phyloP scores from a whole-genome alignment of 2,888 invertebrate species.

The Teleogryllus oceanicus region DNA sequence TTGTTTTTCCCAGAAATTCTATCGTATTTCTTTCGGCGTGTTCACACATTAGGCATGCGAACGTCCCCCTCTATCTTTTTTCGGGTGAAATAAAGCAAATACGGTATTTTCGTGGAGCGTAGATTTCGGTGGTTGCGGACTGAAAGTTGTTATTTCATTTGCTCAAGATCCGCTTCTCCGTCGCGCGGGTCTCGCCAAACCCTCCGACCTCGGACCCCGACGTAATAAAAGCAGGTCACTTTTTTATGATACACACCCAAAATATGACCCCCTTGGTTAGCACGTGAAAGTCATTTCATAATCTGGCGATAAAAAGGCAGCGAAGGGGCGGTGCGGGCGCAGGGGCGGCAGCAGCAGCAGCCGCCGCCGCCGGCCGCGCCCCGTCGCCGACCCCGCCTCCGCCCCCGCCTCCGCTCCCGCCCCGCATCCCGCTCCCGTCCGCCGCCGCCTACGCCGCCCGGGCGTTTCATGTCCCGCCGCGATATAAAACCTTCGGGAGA shows the following conservation, averaged over 20 bases:
- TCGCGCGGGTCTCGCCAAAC: neutral
- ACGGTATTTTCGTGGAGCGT: too few relatives aligned
- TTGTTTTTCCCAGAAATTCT: too few relatives aligned
- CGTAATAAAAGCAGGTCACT: neutral
- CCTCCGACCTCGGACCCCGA: neutral
- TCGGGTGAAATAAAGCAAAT: too few relatives aligned
- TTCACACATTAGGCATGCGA: too few relatives aligned
- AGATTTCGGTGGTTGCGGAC: too few relatives aligned
- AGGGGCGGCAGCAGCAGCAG: neutral
- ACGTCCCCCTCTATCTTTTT: too few relatives aligned
- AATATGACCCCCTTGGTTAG: neutral
- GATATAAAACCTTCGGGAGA: constrained; percentile 26
- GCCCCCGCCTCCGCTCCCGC: neutral
- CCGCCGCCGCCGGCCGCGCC: neutral
- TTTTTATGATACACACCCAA: neutral
- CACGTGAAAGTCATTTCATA: constrained; percentile 9
- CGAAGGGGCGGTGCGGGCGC: neutral
- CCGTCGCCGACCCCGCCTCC: neutral
- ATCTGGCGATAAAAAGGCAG: neutral
- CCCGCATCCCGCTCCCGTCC: neutral
- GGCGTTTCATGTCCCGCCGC: constrained; percentile 27
- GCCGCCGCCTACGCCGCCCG: neutral
- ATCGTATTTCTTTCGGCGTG: too few relatives aligned
- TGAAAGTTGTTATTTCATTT: neutral
- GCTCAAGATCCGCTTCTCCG: neutral